Conservation (phyloP, 2,113 vertebrate genomes). For the Channa argus region DNA sequence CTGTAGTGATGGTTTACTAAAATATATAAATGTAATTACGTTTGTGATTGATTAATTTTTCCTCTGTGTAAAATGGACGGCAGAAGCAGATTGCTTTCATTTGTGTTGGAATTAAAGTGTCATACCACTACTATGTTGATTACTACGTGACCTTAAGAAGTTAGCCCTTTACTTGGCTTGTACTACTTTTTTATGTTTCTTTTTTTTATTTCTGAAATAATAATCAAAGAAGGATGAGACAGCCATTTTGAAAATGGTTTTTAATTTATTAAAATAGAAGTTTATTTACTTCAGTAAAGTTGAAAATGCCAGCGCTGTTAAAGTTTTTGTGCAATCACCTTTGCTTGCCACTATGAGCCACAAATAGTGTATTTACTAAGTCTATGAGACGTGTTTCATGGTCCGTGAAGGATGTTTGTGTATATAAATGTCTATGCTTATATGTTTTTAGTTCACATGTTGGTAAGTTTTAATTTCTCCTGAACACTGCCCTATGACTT, state of each 20-base stretch:
- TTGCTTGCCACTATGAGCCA: slow-evolving; percentile 79
- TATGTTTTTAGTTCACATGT: slow-evolving; percentile 39
- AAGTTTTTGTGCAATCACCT: slow-evolving; percentile 72
- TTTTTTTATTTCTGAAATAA: slow-evolving; percentile 20
- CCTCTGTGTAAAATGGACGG: slow-evolving; percentile 59
- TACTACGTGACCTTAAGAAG: slow-evolving; percentile 24
- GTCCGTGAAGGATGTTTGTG: slow-evolving; percentile 57
- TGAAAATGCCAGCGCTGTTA: slow-evolving; percentile 57
- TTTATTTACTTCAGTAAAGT: slow-evolving; percentile 43
- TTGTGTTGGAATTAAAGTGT: slow-evolving; percentile 24
- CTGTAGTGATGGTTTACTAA: neutral
- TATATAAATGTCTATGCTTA: slow-evolving; percentile 20
- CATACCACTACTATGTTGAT: slow-evolving; percentile 70
- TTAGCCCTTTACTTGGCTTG: neutral
- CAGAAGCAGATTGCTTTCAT: slow-evolving; percentile 44
- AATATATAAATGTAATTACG: slow-evolving; percentile 16
- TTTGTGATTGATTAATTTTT: slow-evolving; percentile 10
- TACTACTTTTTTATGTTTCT: slow-evolving; percentile 1
- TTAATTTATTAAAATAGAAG: slow-evolving; percentile 67
- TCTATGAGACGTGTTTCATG: slow-evolving; percentile 46
- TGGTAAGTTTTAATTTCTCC: slow-evolving; percentile 32
- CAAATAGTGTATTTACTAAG: slow-evolving; percentile 59
- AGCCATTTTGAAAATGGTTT: slow-evolving; percentile 61
- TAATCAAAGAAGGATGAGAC: slow-evolving; percentile 57
- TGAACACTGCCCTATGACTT: slow-evolving; percentile 30